Conservation (phyloP, 2,888 invertebrate genomes). For the Cyrtodaria siliqua region DNA sequence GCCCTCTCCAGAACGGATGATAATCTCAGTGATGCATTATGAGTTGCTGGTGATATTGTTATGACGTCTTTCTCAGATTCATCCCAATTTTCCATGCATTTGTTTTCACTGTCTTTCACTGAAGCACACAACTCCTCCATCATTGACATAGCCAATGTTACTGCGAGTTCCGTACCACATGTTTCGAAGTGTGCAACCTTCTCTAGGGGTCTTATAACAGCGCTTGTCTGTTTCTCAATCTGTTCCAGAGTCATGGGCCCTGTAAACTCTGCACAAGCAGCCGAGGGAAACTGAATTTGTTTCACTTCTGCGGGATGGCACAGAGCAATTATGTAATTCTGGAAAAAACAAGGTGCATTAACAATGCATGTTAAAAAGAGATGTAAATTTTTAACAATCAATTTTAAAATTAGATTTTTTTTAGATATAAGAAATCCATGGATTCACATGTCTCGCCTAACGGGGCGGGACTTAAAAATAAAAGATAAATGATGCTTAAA, state of each 20-base stretch:
- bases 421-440: too few relatives aligned
- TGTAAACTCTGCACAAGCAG: slow-evolving; percentile 47
- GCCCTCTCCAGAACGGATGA: slow-evolving; percentile 57
- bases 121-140: slow-evolving; percentile 74
- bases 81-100: not conserved
- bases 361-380: too few relatives aligned
- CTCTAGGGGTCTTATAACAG: slow-evolving; percentile 61
- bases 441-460: too few relatives aligned
- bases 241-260: slow-evolving; percentile 61
- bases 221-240: slow-evolving; percentile 75
- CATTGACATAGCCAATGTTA: slow-evolving; percentile 79
- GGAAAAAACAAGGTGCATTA: slow-evolving; percentile 53
- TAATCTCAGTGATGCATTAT: slow-evolving; percentile 53
- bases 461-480: too few relatives aligned
- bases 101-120: slow-evolving; percentile 30
- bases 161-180: slow-evolving; percentile 73
- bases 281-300: slow-evolving; percentile 60
- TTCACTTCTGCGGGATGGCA: slow-evolving; percentile 69
- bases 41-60: slow-evolving; percentile 45
- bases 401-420: too few relatives aligned
- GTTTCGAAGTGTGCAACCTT: slow-evolving; percentile 68
- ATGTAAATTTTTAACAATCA: too few relatives aligned
- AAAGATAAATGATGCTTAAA: too few relatives aligned
- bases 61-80: slow-evolving; percentile 28
- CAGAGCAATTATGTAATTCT: slow-evolving; percentile 75